phyloP scores from a whole-genome alignment of 2,113 vertebrate genomes.

The Sarotherodon lohbergeri region DNA sequence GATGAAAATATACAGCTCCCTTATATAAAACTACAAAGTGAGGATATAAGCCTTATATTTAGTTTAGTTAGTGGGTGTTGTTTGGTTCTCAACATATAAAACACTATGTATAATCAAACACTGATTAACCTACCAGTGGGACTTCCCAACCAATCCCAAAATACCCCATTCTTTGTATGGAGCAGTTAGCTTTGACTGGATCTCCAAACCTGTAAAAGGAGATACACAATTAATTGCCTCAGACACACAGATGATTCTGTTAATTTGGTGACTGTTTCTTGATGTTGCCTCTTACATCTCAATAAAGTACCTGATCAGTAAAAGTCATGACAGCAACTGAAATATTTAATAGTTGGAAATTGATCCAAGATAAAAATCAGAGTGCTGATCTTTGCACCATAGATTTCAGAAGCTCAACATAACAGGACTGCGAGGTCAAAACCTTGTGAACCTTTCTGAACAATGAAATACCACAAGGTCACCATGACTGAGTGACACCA shows the following conservation, averaged over 20 bases:
- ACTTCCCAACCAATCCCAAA: constrained; percentile 34
- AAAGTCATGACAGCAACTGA: background rate
- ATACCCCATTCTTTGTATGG: background rate
- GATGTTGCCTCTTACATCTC: background rate
- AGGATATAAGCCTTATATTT: background rate
- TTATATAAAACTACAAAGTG: background rate
- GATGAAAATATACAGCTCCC: background rate
- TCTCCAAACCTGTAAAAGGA: constrained; percentile 46
- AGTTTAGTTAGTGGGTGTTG: background rate
- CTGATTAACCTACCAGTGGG: background rate
- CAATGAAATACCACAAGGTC: background rate
- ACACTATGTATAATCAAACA: background rate
- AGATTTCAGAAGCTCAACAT: background rate
- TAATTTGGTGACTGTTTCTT: background rate
- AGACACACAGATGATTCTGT: background rate
- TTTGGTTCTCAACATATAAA: background rate
- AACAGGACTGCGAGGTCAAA: background rate
- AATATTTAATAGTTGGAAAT: background rate
- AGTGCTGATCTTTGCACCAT: background rate
- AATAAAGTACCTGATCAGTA: background rate
- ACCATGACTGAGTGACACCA: background rate
- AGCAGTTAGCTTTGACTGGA: constrained; percentile 54
- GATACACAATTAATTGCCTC: background rate
- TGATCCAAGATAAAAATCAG: background rate
- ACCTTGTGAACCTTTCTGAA: background rate